These are phyloP conservation scores for Amphiprion clarkii DNA, from an alignment of 2,797 vertebrate species.

Conservation along the genomic window DNA sequence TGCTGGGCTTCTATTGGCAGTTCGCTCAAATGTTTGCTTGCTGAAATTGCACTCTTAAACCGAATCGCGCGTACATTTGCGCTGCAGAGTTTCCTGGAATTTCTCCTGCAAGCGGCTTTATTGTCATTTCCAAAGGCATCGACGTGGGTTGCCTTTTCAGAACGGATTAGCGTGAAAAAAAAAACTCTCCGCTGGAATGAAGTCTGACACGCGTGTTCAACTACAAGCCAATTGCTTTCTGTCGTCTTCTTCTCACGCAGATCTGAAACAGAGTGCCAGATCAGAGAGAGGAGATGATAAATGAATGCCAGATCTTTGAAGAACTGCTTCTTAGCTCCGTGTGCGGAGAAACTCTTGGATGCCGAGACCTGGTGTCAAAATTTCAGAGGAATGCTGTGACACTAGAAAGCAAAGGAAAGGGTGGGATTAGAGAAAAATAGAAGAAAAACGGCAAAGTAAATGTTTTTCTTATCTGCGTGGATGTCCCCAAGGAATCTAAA, in stretches of 20 bases:
- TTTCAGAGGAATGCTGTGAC: slow-evolving; percentile 21
- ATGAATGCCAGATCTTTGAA: slow-evolving; percentile 27
- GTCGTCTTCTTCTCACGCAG: slow-evolving; percentile 11
- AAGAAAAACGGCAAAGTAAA: slow-evolving; percentile 16
- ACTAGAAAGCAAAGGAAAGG: slow-evolving; percentile 10
- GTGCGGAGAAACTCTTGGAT: slow-evolving; percentile 7
- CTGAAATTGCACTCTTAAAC: slow-evolving; percentile 31
- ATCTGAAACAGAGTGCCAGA: slow-evolving; percentile 46
- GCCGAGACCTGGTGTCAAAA: slow-evolving; percentile 24
- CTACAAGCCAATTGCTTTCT: slow-evolving; percentile 35
- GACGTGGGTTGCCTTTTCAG: slow-evolving; percentile 47
- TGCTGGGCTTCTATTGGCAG: slow-evolving; percentile 39
- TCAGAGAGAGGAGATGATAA: slow-evolving; percentile 44
- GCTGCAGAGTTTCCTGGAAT: slow-evolving; percentile 32
- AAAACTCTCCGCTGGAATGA: slow-evolving; percentile 43
- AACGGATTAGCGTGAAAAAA: slow-evolving; percentile 38
- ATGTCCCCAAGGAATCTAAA: slow-evolving; percentile 24
- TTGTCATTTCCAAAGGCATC: slow-evolving; percentile 54
- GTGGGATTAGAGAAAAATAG: slow-evolving; percentile 23
- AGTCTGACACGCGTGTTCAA: slow-evolving; percentile 52
- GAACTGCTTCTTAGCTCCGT: slow-evolving; percentile 3
- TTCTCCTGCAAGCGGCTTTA: slow-evolving; percentile 39
- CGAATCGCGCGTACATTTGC: slow-evolving; percentile 25
- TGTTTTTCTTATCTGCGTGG: neutral
- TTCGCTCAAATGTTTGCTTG: slow-evolving; percentile 47